These are phyloP conservation scores for Gila orcuttii DNA, from an alignment of 2,113 vertebrate genomes.

Conservation along the genomic window DNA sequence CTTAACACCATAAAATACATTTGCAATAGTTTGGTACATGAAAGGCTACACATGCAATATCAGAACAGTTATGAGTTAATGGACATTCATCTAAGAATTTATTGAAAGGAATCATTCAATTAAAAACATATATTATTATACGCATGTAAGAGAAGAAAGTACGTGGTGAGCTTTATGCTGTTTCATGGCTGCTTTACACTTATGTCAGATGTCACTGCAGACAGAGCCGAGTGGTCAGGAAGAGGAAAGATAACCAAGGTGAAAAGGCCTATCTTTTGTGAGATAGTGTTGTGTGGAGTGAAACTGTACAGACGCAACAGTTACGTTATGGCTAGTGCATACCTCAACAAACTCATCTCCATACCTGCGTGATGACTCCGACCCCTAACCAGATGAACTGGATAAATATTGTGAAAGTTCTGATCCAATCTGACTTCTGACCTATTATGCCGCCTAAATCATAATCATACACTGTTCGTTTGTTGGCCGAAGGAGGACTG, in stretches of 20 bases:
- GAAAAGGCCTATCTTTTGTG: constrained; percentile 59
- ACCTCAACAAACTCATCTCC: too few relatives aligned
- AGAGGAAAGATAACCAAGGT: constrained; percentile 43
- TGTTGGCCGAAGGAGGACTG: too few relatives aligned
- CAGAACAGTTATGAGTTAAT: constrained; percentile 12
- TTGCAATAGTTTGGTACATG: background rate
- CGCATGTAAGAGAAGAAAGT: background rate
- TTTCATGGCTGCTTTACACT: constrained; percentile 14
- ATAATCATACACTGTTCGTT: too few relatives aligned
- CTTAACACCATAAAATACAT: constrained; percentile 10
- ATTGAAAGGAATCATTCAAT: background rate
- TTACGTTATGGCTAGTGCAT: constrained; percentile 18
- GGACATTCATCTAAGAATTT: background rate
- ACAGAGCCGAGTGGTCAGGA: constrained; percentile 38
- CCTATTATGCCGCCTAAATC: too few relatives aligned
- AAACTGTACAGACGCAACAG: constrained; percentile 62
- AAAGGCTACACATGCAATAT: background rate
- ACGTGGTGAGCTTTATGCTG: background rate
- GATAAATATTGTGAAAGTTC: too few relatives aligned
- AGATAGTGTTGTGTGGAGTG: constrained; percentile 69
- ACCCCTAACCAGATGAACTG: too few relatives aligned
- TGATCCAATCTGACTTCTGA: too few relatives aligned
- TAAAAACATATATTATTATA: constrained; percentile 15
- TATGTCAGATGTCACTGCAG: constrained; percentile 23
- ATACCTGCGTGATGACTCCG: too few relatives aligned